Evolutionary conservation across 2,113 vertebrate species (phyloP).

Genomic region (Rhineura floridana): DNA sequence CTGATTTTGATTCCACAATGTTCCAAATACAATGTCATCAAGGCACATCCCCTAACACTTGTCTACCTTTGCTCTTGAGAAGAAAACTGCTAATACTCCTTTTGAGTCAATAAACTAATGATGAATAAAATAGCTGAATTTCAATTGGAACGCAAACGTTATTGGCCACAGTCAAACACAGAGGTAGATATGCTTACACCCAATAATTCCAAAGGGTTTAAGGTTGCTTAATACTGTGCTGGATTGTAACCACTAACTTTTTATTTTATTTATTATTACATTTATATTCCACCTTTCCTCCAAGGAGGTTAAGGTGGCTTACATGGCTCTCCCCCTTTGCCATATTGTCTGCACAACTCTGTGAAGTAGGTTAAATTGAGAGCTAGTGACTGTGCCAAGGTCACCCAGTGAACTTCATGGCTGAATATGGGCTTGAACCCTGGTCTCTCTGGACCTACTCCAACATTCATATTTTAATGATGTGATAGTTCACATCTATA

Average conservation of each 20-base stretch:
- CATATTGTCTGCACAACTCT: too few species aligned
- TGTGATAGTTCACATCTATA: too few species aligned
- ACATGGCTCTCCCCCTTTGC: too few species aligned
- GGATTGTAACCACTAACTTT: not conserved
- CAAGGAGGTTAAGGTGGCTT: too few species aligned
- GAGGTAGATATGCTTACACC: not conserved
- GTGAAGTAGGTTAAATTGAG: too few species aligned
- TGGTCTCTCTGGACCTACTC: too few species aligned
- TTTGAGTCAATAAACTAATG: not conserved
- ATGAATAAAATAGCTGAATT: not conserved
- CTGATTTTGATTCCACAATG: not conserved
- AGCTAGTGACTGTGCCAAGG: too few species aligned
- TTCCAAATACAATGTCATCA: not conserved
- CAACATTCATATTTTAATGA: too few species aligned
- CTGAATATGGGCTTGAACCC: too few species aligned
- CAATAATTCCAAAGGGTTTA: not conserved
- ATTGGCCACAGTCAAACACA: not conserved
- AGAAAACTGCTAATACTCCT: not conserved
- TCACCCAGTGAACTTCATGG: too few species aligned
- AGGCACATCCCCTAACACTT: not conserved
- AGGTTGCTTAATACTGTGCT: not conserved
- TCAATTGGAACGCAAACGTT: not conserved
- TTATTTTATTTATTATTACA: too few species aligned
- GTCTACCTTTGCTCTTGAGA: not conserved
- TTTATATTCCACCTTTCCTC: too few species aligned